Evolutionary conservation across 30 jellyfish, hydroid and myxozoan species (phyloP), one percentile per base, ranked within the genome.

Genomic region (Sanderia malayensis): DNA sequence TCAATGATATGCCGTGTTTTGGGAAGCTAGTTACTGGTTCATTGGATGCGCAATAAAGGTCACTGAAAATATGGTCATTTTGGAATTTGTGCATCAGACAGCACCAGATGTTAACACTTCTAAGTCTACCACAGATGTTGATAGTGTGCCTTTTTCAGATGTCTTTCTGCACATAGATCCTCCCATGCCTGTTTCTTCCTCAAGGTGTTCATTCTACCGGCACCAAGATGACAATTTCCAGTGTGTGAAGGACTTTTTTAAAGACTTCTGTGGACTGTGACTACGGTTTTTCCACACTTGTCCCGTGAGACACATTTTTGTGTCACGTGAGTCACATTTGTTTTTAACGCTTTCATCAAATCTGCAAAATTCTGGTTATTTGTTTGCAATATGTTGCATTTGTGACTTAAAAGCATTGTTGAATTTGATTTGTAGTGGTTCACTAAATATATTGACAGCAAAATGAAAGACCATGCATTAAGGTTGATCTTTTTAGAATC

Each of bases 131-230:
- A n/a, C n/a, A n/a, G n/a, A n/a, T n/a, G n/a, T n/a, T n/a, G n/a
- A n/a, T n/a, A n/a, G n/a, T n/a, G n/a, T n/a, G n/a, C n/a, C n/a
- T n/a, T n/a, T n/a, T n/a, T n/a, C n/a, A n/a, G n/a, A n/a, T n/a
- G n/a, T n/a, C n/a, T n/a, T n/a, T n/a, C n/a, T n/a, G n/a, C n/a
- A 55, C 61, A 65, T 31, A 65, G 25, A 29, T 7, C 62, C 74
- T 29, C 74, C 77, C 1, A 65, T 29, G 61, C 61, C 26, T 29
- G 61, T 65, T 65, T 65, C 61, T 34, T 26, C 77, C 1, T 65
- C 77, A n/a, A 65, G 77, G 30, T 65, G 77, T 29, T 65, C 77
- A 7, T 65, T 61, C 77, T 65, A 28, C 61, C 4, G n/a, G 57
- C 77, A 28, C 9, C 77, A 65, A 65, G 64, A 65, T 65, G 61